Percentiles rank a stretch among this genome's conserved stretches.
phyloP scores from a whole-genome alignment of 2,113 vertebrate species.

The Jacana jacana region DNA sequence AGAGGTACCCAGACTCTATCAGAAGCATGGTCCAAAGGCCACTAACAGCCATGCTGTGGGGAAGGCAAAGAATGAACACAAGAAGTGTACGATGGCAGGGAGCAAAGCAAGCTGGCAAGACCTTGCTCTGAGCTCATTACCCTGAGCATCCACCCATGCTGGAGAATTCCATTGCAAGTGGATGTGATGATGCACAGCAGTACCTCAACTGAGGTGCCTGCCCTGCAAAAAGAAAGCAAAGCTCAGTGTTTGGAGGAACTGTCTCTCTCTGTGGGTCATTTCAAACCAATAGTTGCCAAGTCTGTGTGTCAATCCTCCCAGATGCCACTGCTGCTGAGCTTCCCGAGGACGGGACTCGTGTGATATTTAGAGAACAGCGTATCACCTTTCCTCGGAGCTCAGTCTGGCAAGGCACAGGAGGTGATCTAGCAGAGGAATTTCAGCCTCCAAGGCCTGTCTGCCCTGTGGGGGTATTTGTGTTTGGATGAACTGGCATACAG shows the following conservation, averaged over 20 bases:
- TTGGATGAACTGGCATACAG: background rate
- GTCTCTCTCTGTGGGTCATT: background rate
- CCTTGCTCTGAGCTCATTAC: rapidly evolving
- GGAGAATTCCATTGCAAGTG: rapidly evolving
- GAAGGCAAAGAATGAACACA: background rate
- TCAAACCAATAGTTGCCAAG: background rate
- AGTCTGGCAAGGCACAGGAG: background rate
- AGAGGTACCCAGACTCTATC: background rate
- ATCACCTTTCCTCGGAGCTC: background rate
- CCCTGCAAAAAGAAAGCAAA: background rate
- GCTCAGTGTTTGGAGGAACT: background rate
- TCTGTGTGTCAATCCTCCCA: background rate
- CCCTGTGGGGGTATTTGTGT: background rate
- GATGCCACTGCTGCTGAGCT: background rate
- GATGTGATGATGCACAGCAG: background rate
- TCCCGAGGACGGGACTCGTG: background rate
- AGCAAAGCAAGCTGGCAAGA: background rate
- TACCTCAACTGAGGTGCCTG: background rate
- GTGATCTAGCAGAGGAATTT: background rate
- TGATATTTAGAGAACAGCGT: background rate
- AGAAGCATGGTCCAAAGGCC: background rate
- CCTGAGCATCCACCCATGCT: background rate
- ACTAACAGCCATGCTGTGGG: background rate
- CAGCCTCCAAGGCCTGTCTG: background rate
- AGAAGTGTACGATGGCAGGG: background rate